Conservation (phyloP, 2,113 vertebrate species). For the Stercorarius parasiticus region DNA sequence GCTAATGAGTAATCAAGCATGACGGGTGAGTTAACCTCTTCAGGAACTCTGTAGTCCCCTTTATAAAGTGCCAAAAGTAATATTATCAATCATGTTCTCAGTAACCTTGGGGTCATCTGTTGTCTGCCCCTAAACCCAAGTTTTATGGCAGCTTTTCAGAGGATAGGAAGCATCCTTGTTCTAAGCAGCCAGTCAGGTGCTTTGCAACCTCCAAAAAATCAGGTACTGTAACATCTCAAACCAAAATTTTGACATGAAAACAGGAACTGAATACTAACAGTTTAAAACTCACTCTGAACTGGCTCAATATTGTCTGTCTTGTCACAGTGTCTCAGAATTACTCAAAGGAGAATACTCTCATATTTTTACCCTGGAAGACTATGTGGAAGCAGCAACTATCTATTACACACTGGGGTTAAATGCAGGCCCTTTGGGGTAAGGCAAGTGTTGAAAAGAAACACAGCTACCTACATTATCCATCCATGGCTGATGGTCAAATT, state of each 20-base stretch:
- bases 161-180: neutral
- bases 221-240: neutral
- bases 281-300: neutral
- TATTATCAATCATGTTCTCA: neutral
- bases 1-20: neutral
- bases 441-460: neutral
- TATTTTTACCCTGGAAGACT: neutral
- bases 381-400: neutral
- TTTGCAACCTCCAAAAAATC: neutral
- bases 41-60: neutral
- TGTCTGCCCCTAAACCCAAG: neutral
- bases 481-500: neutral
- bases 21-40: neutral
- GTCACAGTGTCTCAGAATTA: neutral
- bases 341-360: neutral
- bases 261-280: neutral
- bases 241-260: neutral
- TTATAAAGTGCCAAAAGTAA: neutral
- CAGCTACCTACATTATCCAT: neutral
- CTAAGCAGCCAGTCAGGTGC: neutral
- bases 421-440: neutral
- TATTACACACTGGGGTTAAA: neutral
- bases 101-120: neutral
- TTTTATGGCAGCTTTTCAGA: neutral
- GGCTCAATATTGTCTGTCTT: neutral